Base-by-base conservation (phyloP, 2,113 vertebrate genomes). In the Lota lota region DNA sequence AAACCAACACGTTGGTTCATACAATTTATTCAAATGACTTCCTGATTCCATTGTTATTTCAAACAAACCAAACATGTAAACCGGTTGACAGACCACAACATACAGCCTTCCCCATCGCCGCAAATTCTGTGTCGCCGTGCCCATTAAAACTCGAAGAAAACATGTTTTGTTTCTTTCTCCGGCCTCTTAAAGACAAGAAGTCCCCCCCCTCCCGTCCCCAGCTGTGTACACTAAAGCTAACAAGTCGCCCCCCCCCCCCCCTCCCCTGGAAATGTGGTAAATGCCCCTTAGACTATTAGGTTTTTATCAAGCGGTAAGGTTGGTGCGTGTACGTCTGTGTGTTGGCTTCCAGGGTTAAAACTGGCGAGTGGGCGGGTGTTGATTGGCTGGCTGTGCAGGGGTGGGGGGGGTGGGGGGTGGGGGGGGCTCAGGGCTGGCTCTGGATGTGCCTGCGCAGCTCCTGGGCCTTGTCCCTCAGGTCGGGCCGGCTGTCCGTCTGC, bases 391-490 rank as follows among this genome's bases (percentile, higher is more conserved):
- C 58, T 56, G 69, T 33, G 66, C 16, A 24, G 17, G 2, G 56
- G 56, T 17, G 57, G 62, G 64, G 40, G 54, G 28, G 24, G 36
- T 56, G 2, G 17, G 6, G 54, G 28, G 24, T 24, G 54, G 2
- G 17, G 6, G 10, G 54, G 0, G 14, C n/a, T 92, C 77, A 93
- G 20, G 89, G 90, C 63, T 91, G 90, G 67, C 87, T 91, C 82
- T 93, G 90, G 75, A 98, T 94, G 84, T 92, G 94, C 73, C 94
- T 93, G 86, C 96, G 95, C 76, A 99, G 89, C 73, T 93, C 84
- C 68, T 93, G 93, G 4, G 97, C 96, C 70, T 94, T 98, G 59
- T 98, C 96, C 70, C 90, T 94, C 58, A 99, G 91, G 63, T 98
- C 97, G 0, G 95, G 93, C 73, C 95, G 93, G 90, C 82, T 96